Percentiles rank a stretch among this genome's conserved stretches.
phyloP scores from a whole-genome alignment of 2,113 vertebrate species.

The Aviceda subcristata region DNA sequence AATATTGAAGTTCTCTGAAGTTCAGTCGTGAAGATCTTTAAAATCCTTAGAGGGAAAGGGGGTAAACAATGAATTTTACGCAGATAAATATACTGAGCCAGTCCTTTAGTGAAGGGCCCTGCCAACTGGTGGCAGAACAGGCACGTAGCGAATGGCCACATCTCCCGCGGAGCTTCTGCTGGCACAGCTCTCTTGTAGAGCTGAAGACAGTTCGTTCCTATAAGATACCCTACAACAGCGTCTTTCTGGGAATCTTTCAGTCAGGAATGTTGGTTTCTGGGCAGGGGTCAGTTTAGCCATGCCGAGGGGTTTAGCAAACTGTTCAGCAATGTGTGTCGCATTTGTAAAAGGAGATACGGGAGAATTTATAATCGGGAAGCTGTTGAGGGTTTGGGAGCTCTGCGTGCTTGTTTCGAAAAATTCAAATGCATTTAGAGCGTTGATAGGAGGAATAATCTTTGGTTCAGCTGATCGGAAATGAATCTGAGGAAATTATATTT shows the following conservation, averaged over 20 bases:
- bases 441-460: not conserved
- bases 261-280: not conserved
- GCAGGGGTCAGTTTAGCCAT: not conserved
- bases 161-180: not conserved
- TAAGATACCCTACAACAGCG: not conserved
- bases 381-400: not conserved
- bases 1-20: slow-evolving; percentile 2
- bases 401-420: not conserved
- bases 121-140: not conserved
- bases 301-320: not conserved
- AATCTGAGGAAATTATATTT: not conserved
- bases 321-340: not conserved
- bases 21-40: not conserved
- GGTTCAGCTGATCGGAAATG: not conserved
- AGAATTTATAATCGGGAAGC: not conserved
- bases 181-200: not conserved
- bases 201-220: not conserved
- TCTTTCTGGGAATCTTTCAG: not conserved
- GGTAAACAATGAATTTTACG: not conserved
- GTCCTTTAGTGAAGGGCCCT: not conserved
- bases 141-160: not conserved
- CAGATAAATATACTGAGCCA: not conserved
- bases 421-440: not conserved
- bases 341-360: not conserved
- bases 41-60: not conserved